phyloP scores from a whole-genome alignment of 2,888 invertebrate genomes.

The Salticus scenicus region DNA sequence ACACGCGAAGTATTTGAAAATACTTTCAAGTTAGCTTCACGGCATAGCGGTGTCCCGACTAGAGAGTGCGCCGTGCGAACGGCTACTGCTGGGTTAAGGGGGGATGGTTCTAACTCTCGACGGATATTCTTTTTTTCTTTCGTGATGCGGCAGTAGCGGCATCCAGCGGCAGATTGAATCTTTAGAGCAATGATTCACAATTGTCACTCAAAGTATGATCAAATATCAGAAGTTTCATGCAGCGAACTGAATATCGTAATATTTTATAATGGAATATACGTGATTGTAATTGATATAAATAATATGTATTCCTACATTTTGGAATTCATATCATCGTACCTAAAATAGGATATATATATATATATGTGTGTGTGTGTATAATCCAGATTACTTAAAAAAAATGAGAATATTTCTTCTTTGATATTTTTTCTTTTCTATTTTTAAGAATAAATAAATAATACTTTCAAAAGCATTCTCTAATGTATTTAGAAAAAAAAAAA shows the following conservation, averaged over 20 bases:
- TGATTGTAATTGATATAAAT: too few relatives aligned
- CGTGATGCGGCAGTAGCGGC: constrained; percentile 49
- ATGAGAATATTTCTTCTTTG: too few relatives aligned
- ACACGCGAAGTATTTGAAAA: not conserved
- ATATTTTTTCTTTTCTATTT: too few relatives aligned
- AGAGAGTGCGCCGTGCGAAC: constrained; percentile 42
- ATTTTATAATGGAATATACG: too few relatives aligned
- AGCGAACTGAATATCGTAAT: not conserved
- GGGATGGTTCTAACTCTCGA: constrained; percentile 39
- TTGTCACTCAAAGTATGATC: not conserved
- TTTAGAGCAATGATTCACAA: not conserved
- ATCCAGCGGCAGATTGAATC: constrained; percentile 51
- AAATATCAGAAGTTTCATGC: not conserved
- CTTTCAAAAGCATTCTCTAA: too few relatives aligned
- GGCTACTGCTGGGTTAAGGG: constrained; percentile 43
- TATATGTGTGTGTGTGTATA: too few relatives aligned
- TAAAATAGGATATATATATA: too few relatives aligned
- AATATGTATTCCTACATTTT: too few relatives aligned
- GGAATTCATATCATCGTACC: too few relatives aligned
- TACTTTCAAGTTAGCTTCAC: not conserved
- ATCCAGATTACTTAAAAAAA: too few relatives aligned
- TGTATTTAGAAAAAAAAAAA: too few relatives aligned
- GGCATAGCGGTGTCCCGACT: constrained; percentile 21
- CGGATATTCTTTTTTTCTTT: constrained; percentile 31
- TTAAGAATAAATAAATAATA: too few relatives aligned